Evolutionary conservation across 2,888 invertebrate species (phyloP), one percentile per base, ranked within the genome.

Genomic region (Drosophila pseudotalamancana): DNA sequence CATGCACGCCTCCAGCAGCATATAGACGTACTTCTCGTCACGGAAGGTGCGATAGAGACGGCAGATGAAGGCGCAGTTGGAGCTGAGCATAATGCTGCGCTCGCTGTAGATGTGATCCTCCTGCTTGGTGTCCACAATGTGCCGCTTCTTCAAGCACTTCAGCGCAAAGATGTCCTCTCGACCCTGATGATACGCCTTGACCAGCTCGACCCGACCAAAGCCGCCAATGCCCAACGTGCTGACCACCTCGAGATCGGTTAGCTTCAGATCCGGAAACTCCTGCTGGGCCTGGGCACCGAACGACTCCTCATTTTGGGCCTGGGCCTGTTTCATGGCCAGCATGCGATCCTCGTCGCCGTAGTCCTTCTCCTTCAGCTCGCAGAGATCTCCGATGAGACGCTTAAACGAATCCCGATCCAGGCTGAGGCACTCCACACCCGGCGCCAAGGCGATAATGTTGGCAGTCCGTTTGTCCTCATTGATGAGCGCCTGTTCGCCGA

Each of bases 221-320:
- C 98, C 98, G 6, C 98, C 98, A 12, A 98, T 95, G 1, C 98
- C 98, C 75, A 98, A 92, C 0, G 98, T 98, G 37, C 96, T 95
- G 4, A 97, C 93, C 40, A 95, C 94, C 84, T 96, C 95, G 74
- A 99, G 92, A 87, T 98, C 96, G 25, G 94, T 93, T 16, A 98
- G 92, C 56, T 94, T 93, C 31, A 98, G 92, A 56, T 94, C 93
- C 29, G 94, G 93, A 88, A 94, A 95, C 90, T 95, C 95, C 78
- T 90, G 90, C 40, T 90, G 90, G 1, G 88, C 74, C 63, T 90
- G 88, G 2, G 91, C 87, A 1, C 91, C 92, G 56, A 90, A 90
- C 6, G 89, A 79, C 19, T 90, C 90, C 34, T 80, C 87, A 40
- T 88, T 90, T 16, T 90, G 89, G n/a, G 92, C 90, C 11, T 64